phyloP scores from a whole-genome alignment of 2,113 vertebrate species.

The Grantiella picta region DNA sequence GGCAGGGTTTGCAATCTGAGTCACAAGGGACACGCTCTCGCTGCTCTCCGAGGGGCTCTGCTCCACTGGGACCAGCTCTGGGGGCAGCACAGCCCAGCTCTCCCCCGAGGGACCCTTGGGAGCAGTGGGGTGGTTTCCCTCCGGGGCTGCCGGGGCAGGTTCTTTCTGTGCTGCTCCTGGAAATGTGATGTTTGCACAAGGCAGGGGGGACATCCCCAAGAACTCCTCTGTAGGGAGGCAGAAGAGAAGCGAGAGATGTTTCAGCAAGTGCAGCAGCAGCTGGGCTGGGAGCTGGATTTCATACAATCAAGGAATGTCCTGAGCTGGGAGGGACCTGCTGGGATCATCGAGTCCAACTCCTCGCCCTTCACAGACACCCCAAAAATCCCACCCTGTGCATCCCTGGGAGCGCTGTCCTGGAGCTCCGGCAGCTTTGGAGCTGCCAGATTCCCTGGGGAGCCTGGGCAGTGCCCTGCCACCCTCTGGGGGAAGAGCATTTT shows the following conservation, averaged over 20 bases:
- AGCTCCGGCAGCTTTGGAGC: neutral
- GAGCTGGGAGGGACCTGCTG: neutral
- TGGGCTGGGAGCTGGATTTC: neutral
- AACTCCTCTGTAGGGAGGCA: conserved; percentile 80
- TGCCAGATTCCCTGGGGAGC: neutral
- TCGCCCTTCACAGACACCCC: neutral
- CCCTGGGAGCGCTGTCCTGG: fast-evolving
- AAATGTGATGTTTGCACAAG: conserved; percentile 64
- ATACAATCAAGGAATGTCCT: neutral
- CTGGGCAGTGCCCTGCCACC: neutral
- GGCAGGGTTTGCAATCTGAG: conserved; percentile 81
- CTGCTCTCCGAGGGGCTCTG: conserved; percentile 87
- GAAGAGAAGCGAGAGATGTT: neutral
- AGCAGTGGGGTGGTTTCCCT: conserved; percentile 9
- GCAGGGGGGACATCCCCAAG: conserved; percentile 73
- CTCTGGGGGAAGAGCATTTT: neutral
- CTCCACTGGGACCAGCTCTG: conserved; percentile 27
- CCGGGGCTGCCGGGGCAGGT: neutral
- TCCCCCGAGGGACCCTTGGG: conserved; percentile 23
- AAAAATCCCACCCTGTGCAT: neutral
- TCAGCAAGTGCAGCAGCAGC: neutral
- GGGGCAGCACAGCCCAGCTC: conserved; percentile 22
- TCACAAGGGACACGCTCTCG: conserved; percentile 88
- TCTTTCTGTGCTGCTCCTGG: conserved; percentile 64
- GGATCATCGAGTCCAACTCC: neutral